Percentiles rank a stretch among this genome's conserved stretches.
Conservation (phyloP, 2,113 vertebrate genomes). For the Brachypodius melanocephalos region DNA sequence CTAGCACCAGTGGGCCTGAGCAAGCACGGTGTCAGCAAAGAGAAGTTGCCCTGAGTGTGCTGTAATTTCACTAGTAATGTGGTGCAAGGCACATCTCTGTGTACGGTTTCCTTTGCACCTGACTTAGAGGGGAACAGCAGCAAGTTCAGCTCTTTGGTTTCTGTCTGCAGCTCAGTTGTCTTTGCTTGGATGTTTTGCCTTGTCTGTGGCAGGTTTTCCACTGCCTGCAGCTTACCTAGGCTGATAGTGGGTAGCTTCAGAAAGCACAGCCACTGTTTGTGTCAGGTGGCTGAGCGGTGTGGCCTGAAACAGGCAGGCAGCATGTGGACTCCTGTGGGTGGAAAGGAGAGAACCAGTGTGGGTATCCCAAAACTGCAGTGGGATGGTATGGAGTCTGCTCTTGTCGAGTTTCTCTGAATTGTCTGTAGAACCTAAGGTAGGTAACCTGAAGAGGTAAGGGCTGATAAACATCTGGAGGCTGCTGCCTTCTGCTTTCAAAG, state of each 20-base stretch:
- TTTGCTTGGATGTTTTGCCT: neutral
- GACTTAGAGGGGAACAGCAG: neutral
- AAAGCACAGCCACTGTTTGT: neutral
- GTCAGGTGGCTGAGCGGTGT: neutral
- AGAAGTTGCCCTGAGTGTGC: neutral
- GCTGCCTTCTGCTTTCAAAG: neutral
- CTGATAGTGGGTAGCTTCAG: neutral
- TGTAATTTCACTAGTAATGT: neutral
- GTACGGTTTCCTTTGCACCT: neutral
- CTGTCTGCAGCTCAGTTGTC: neutral
- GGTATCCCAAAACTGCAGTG: neutral
- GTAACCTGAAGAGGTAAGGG: neutral
- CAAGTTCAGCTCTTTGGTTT: neutral
- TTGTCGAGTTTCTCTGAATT: accelerated
- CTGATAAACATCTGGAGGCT: neutral
- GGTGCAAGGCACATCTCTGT: accelerated
- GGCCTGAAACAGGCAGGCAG: neutral
- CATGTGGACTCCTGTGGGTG: neutral
- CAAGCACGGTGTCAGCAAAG: neutral
- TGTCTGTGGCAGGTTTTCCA: neutral
- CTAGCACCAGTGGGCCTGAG: neutral
- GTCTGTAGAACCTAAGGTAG: neutral
- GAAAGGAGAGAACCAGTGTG: neutral
- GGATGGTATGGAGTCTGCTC: neutral
- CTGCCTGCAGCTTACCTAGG: neutral